Conservation (phyloP, 1,140 invertebrate species). For the Nebria ingens region DNA sequence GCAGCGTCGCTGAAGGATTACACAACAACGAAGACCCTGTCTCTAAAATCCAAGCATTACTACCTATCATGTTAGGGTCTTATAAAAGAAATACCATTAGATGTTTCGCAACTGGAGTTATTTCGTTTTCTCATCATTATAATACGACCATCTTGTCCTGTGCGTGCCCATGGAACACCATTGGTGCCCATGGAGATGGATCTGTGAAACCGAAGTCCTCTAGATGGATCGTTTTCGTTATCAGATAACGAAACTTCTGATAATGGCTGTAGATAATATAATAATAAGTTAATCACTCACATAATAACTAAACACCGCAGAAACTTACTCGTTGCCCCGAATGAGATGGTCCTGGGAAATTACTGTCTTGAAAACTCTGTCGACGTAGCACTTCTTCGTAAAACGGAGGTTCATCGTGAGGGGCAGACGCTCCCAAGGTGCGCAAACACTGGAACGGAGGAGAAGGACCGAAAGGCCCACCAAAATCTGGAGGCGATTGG, state of each 20-base stretch:
- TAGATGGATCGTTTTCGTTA: conserved; percentile 42
- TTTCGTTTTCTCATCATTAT: conserved; percentile 57
- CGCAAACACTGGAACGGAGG: conserved; percentile 70
- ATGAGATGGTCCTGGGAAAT: conserved; percentile 25
- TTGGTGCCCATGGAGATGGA: conserved; percentile 50
- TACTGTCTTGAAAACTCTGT: conserved; percentile 35
- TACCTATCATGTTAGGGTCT: not conserved
- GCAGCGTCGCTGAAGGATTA: conserved; percentile 69
- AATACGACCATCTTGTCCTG: conserved; percentile 46
- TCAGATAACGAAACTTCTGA: conserved; percentile 46
- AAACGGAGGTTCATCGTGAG: conserved; percentile 42
- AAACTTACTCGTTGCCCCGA: conserved; percentile 33
- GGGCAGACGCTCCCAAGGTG: conserved; percentile 50
- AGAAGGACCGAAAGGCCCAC: conserved; percentile 46
- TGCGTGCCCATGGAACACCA: conserved; percentile 47
- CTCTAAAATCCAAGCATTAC: conserved; percentile 28
- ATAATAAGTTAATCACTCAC: conserved; percentile 13
- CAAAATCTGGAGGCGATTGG: conserved; percentile 42
- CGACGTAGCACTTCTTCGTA: conserved; percentile 42
- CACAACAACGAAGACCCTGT: conserved; percentile 68
- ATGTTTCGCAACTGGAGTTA: conserved; percentile 57
- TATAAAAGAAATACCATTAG: conserved; percentile 37
- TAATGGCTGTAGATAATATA: conserved; percentile 36
- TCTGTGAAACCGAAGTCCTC: conserved; percentile 44
- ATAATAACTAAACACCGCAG: conserved; percentile 1